Evolutionary conservation across 2,113 vertebrate genomes (phyloP).

Genomic region (Hypomesus transpacificus): DNA sequence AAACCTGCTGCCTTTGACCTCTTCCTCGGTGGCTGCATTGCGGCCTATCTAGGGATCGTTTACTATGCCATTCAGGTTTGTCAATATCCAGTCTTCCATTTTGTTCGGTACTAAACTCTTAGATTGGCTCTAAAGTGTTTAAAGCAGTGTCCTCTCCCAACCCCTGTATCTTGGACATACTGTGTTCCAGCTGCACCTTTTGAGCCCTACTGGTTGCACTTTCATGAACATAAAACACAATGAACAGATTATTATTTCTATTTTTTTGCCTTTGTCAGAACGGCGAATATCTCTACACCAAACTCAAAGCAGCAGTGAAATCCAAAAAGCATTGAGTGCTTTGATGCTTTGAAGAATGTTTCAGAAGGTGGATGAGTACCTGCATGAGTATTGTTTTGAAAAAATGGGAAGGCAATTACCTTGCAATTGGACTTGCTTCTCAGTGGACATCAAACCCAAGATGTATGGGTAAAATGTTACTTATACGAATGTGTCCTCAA

Average conservation of each 20-base stretch:
- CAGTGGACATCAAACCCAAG: too few species aligned
- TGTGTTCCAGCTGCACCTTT: not conserved
- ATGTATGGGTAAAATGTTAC: too few species aligned
- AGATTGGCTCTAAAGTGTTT: not conserved
- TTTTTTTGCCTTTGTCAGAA: conserved; percentile 59
- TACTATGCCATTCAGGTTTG: conserved; percentile 72
- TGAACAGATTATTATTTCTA: not conserved
- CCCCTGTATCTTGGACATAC: not conserved
- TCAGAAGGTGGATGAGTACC: not conserved
- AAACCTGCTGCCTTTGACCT: conserved; percentile 78
- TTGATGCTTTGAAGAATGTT: conserved; percentile 18
- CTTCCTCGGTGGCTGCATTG: conserved; percentile 74
- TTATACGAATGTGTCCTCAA: too few species aligned
- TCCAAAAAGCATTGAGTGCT: conserved; percentile 60
- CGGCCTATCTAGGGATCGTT: conserved; percentile 70
- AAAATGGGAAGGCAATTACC: not conserved
- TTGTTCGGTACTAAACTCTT: not conserved
- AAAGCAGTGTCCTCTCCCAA: not conserved
- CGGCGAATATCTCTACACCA: conserved; percentile 60
- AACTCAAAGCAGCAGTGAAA: conserved; percentile 64
- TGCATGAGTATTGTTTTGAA: not conserved
- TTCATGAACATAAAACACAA: not conserved
- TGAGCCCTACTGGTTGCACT: not conserved
- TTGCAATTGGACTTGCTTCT: not conserved
- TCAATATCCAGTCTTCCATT: not conserved